These are phyloP conservation scores for Sternarchorhynchus goeldii DNA, from an alignment of 2,797 vertebrate species.

Conservation along the genomic window DNA sequence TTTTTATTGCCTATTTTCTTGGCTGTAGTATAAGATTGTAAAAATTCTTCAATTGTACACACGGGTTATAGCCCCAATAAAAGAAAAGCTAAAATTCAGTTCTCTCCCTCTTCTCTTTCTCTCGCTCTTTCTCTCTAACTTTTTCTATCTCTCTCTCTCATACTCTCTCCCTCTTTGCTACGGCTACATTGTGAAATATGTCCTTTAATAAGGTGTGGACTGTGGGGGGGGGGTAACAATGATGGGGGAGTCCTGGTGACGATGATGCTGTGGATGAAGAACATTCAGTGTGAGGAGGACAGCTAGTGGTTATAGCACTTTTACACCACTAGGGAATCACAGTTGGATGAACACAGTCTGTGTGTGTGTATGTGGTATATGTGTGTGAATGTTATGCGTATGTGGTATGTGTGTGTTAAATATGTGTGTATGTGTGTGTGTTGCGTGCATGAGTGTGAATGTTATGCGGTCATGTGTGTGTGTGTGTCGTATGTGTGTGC, in stretches of 20 bases:
- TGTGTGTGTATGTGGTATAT: constrained; percentile 27
- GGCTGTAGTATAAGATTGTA: too few species aligned
- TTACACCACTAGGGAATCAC: constrained; percentile 10
- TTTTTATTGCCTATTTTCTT: too few species aligned
- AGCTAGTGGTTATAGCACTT: too few species aligned
- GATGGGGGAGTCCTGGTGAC: constrained; percentile 68
- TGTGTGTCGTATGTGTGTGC: too few species aligned
- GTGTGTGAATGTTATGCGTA: background rate
- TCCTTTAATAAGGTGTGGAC: constrained; percentile 79
- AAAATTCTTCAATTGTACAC: too few species aligned
- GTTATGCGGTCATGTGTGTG: too few species aligned
- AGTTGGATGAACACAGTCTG: constrained; percentile 37
- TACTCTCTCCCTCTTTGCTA: constrained; percentile 54
- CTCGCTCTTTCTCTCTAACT: constrained; percentile 44
- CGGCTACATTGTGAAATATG: constrained; percentile 74
- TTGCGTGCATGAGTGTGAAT: too few species aligned
- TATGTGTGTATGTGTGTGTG: too few species aligned
- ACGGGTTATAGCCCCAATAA: too few species aligned
- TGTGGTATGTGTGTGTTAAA: too few species aligned
- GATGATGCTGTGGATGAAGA: too few species aligned
- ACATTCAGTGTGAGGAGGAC: constrained; percentile 15
- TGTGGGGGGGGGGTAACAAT: constrained; percentile 73
- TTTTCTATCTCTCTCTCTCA: constrained; percentile 44
- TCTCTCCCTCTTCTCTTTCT: background rate
- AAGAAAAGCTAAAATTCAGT: too few species aligned